These are phyloP conservation scores for Aleadryas rufinucha DNA, from an alignment of 2,113 vertebrate species.

Conservation along the genomic window DNA sequence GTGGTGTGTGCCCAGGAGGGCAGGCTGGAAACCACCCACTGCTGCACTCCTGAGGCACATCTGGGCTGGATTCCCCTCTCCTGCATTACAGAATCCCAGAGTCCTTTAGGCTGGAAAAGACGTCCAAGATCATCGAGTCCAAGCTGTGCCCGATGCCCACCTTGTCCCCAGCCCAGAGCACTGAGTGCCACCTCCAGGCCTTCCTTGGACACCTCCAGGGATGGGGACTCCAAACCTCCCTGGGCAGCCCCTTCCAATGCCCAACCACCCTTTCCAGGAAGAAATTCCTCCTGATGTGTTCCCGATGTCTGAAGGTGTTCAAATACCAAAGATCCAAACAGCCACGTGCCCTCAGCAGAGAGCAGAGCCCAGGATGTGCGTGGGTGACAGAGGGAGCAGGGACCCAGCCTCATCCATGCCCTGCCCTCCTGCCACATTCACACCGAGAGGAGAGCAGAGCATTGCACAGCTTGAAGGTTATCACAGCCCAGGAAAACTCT, in stretches of 20 bases:
- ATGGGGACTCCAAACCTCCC: background rate
- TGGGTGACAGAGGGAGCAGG: background rate
- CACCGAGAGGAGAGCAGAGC: background rate
- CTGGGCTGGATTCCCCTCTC: background rate
- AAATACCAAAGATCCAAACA: background rate
- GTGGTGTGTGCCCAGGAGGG: background rate
- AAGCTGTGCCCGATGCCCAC: accelerated
- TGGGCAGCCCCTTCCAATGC: background rate
- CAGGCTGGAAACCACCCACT: background rate
- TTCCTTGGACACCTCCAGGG: background rate
- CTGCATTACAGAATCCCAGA: background rate
- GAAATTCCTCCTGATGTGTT: background rate
- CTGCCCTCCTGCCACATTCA: background rate
- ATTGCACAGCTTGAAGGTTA: background rate
- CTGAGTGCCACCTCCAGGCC: background rate
- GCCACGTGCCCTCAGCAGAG: accelerated
- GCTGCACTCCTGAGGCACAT: background rate
- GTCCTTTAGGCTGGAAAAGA: background rate
- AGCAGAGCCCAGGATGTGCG: accelerated
- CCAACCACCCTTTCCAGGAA: background rate
- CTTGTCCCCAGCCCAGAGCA: background rate
- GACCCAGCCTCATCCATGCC: background rate
- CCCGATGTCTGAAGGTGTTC: background rate
- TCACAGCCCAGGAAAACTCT: background rate
- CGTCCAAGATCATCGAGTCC: background rate